Evolutionary conservation across 1,140 invertebrate species (phyloP).

Genomic region (Pteromalus puparum): DNA sequence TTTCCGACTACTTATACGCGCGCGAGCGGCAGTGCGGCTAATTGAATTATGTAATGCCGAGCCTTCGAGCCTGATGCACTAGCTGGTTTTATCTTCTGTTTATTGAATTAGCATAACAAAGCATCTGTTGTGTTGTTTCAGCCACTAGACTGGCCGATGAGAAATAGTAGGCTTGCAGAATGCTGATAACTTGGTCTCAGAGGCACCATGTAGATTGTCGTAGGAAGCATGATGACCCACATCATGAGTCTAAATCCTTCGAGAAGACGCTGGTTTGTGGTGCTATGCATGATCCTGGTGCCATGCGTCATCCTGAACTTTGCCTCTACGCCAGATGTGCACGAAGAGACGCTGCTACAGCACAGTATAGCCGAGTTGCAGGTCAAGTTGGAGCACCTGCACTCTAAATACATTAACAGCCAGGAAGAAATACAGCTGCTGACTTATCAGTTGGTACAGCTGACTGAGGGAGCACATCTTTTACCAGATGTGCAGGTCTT

Average conservation of each 20-base stretch:
- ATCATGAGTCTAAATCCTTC: slow-evolving; percentile 64
- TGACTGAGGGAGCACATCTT: slow-evolving; percentile 68
- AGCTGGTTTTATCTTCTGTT: background rate
- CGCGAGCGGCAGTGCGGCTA: background rate
- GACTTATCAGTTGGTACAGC: slow-evolving; percentile 67
- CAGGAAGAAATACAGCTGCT: slow-evolving; percentile 74
- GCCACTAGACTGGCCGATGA: background rate
- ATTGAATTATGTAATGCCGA: background rate
- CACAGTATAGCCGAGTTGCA: slow-evolving; percentile 78
- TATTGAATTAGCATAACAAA: background rate
- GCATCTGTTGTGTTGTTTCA: background rate
- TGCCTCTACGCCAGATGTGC: slow-evolving; percentile 68
- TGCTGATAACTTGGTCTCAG: slow-evolving; percentile 7
- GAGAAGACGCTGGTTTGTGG: slow-evolving; percentile 63
- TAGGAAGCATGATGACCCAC: slow-evolving; percentile 63
- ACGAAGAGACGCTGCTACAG: slow-evolving; percentile 76
- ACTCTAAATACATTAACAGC: slow-evolving; percentile 76
- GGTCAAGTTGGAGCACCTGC: slow-evolving; percentile 77
- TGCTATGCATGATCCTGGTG: slow-evolving; percentile 65
- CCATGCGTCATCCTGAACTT: slow-evolving; percentile 69
- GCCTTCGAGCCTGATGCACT: background rate
- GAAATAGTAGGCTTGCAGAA: background rate
- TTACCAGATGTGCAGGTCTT: slow-evolving; percentile 70
- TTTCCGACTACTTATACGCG: background rate
- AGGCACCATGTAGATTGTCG: slow-evolving; percentile 61